These are phyloP conservation scores for Macrosoma leucophasiata DNA, from an alignment of 2,888 invertebrate genomes.

Conservation along the genomic window DNA sequence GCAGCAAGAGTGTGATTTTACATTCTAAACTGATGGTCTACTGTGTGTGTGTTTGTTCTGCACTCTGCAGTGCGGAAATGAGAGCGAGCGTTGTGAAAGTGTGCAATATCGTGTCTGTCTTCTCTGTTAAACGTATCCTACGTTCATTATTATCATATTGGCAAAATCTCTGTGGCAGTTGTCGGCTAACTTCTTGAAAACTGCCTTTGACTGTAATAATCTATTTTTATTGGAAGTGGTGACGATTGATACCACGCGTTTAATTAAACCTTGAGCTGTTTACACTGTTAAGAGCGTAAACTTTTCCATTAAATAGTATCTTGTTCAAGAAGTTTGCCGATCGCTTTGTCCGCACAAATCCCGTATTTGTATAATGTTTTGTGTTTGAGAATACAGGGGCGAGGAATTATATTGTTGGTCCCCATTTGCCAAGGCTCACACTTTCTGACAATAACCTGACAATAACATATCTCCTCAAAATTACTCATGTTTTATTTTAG, in stretches of 20 bases:
- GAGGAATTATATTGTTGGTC: too few species aligned
- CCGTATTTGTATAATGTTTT: too few species aligned
- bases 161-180: too few species aligned
- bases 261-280: neutral
- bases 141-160: too few species aligned
- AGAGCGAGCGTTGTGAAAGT: constrained; percentile 13
- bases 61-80: neutral
- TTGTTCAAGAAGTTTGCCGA: too few species aligned
- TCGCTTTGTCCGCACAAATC: too few species aligned
- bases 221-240: neutral
- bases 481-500: too few species aligned
- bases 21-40: constrained; percentile 6
- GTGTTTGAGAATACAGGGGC: too few species aligned
- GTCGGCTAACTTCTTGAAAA: constrained; percentile 25
- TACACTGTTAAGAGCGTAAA: neutral
- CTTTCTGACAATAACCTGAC: too few species aligned
- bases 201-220: constrained; percentile 15
- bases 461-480: too few species aligned
- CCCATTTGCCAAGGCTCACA: too few species aligned
- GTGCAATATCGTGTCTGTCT: constrained; percentile 30
- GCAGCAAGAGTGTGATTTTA: constrained; percentile 18
- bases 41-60: neutral
- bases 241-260: neutral
- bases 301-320: too few species aligned
- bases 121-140: constrained; percentile 10